A percentile compares a stretch with the other conserved stretches of the same genome.
These are phyloP conservation scores for Marmota flaviventris DNA, from an alignment of 2,113 vertebrate genomes.

Conservation along the genomic window DNA sequence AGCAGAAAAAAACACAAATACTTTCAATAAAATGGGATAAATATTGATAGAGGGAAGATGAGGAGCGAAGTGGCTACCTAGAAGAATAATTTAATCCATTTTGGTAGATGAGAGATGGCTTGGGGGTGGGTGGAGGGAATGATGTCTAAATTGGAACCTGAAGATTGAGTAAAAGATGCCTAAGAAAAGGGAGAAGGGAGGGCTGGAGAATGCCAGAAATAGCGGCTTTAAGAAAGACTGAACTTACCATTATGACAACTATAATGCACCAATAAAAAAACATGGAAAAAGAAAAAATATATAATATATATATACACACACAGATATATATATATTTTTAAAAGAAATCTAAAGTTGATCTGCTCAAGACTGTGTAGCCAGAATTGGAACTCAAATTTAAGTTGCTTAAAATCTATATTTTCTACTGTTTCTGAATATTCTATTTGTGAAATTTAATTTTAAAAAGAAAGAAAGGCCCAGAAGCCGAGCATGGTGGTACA, in stretches of 20 bases:
- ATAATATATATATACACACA: too few relatives aligned
- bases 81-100: not conserved
- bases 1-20: conserved; percentile 36
- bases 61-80: not conserved
- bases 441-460: not conserved
- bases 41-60: not conserved
- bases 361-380: not conserved
- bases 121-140: not conserved
- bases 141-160: not conserved
- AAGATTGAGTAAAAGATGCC: not conserved
- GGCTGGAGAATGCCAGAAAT: not conserved
- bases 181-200: not conserved
- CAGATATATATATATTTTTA: too few relatives aligned
- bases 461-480: too few relatives aligned
- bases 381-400: not conserved
- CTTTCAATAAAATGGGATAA: not conserved
- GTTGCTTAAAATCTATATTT: not conserved
- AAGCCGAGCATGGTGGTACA: too few relatives aligned
- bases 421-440: not conserved
- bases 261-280: too few relatives aligned
- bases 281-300: too few relatives aligned
- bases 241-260: too few relatives aligned
- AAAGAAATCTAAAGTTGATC: not conserved
- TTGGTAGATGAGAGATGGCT: not conserved
- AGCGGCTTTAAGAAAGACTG: not conserved